These are phyloP conservation scores for Tiphia femorata DNA, from an alignment of 2,888 invertebrate species.

Conservation along the genomic window DNA sequence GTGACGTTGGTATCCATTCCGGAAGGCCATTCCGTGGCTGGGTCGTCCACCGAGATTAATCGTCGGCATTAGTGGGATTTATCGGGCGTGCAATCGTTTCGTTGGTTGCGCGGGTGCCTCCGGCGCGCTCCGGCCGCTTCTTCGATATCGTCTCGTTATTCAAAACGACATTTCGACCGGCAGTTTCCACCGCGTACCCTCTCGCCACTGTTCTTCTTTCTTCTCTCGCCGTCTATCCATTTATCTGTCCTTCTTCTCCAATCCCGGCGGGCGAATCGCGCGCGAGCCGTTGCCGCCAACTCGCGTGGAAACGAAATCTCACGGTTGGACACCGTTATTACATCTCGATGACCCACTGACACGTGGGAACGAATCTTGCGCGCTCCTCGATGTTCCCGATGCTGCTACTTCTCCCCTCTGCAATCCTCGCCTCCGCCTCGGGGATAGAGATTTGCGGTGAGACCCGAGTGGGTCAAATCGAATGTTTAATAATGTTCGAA, in stretches of 20 bases:
- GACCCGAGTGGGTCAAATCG: no score
- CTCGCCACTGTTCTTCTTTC: not conserved
- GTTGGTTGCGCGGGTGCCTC: constrained; percentile 31
- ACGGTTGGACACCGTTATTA: not conserved
- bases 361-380: not conserved
- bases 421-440: no score
- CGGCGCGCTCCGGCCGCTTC: constrained; percentile 26
- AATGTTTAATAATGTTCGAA: no score
- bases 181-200: constrained; percentile 35
- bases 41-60: constrained; percentile 56
- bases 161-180: constrained; percentile 42
- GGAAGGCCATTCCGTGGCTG: constrained; percentile 53
- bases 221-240: not conserved
- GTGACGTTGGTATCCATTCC: constrained; percentile 60
- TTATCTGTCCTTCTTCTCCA: not conserved
- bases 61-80: constrained; percentile 57
- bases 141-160: constrained; percentile 48
- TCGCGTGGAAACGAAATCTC: not conserved
- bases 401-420: no score
- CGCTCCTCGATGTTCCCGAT: no score
- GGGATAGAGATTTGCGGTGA: no score
- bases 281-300: not conserved
- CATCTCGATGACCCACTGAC: constrained; percentile 2
- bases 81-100: constrained; percentile 54
- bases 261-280: not conserved